Percentiles rank a stretch among this genome's conserved stretches.
Evolutionary conservation across 2,888 invertebrate species (phyloP).

Genomic region (Archaeoteleia sp.): DNA sequence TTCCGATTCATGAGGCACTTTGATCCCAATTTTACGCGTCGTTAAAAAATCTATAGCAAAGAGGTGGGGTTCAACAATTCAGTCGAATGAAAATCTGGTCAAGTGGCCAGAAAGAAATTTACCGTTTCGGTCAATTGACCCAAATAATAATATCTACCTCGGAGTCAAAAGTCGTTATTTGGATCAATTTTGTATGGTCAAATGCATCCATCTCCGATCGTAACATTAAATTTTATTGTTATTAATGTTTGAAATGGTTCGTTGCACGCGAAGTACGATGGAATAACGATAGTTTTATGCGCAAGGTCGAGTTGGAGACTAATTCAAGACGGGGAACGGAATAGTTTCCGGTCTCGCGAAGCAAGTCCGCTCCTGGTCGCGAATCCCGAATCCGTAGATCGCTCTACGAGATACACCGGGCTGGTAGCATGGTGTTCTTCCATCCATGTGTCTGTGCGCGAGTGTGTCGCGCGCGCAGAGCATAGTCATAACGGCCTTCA

Average conservation of each 20-base stretch:
- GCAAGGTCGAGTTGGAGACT: constrained; percentile 22
- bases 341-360: constrained; percentile 51
- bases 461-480: constrained; percentile 50
- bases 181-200: no score
- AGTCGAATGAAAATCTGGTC: no score
- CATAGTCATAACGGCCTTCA: constrained; percentile 62
- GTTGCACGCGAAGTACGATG: constrained; percentile 8
- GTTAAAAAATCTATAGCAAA: no score
- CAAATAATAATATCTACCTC: no score
- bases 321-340: constrained; percentile 32
- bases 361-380: constrained; percentile 41
- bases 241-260: constrained; percentile 33
- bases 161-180: no score
- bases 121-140: no score
- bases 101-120: no score
- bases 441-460: constrained; percentile 41
- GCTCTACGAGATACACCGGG: constrained; percentile 57
- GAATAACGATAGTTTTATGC: constrained; percentile 10
- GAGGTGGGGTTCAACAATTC: no score
- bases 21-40: no score
- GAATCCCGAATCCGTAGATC: constrained; percentile 59
- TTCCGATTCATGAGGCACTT: no score
- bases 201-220: no score
- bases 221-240: no score
- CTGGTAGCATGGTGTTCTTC: constrained; percentile 15